These are phyloP conservation scores for Sebastolobus altivelis DNA, from an alignment of 2,797 vertebrate species.

Conservation along the genomic window DNA sequence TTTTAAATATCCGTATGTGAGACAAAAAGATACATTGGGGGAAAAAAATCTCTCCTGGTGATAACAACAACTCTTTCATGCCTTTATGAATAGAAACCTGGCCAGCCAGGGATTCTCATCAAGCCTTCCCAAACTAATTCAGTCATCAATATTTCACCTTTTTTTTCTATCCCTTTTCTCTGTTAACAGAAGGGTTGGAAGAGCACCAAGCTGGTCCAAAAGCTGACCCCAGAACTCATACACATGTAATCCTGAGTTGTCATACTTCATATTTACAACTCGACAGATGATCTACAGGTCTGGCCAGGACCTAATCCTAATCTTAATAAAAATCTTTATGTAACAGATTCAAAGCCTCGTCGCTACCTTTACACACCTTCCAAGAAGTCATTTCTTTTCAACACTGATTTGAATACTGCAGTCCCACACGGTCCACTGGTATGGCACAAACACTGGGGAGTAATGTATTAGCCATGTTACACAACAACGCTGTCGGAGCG, in stretches of 20 bases:
- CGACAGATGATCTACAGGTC: slow-evolving; percentile 20
- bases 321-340: slow-evolving; percentile 13
- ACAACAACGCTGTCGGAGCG: slow-evolving; percentile 15
- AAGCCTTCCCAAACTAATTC: slow-evolving; percentile 45
- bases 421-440: slow-evolving; percentile 20
- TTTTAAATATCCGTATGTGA: slow-evolving; percentile 77
- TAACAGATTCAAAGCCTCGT: slow-evolving; percentile 33
- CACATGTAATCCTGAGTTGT: slow-evolving; percentile 47
- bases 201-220: slow-evolving; percentile 30
- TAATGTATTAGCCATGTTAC: slow-evolving; percentile 65
- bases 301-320: slow-evolving; percentile 14
- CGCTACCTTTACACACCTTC: background rate
- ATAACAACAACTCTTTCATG: slow-evolving; percentile 52
- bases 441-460: slow-evolving; percentile 41
- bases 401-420: slow-evolving; percentile 71
- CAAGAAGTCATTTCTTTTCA: slow-evolving; percentile 28
- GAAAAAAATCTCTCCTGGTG: slow-evolving; percentile 39
- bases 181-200: slow-evolving; percentile 18
- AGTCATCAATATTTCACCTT: slow-evolving; percentile 48
- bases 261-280: slow-evolving; percentile 55
- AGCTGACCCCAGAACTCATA: slow-evolving; percentile 30
- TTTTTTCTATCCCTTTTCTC: slow-evolving; percentile 42
- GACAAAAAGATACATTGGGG: slow-evolving; percentile 58
- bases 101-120: slow-evolving; percentile 84
- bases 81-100: slow-evolving; percentile 75